A percentile compares a stretch with the other conserved stretches of the same genome.
Conservation (phyloP, 2,113 vertebrate species). For the Xyrauchen texanus region DNA sequence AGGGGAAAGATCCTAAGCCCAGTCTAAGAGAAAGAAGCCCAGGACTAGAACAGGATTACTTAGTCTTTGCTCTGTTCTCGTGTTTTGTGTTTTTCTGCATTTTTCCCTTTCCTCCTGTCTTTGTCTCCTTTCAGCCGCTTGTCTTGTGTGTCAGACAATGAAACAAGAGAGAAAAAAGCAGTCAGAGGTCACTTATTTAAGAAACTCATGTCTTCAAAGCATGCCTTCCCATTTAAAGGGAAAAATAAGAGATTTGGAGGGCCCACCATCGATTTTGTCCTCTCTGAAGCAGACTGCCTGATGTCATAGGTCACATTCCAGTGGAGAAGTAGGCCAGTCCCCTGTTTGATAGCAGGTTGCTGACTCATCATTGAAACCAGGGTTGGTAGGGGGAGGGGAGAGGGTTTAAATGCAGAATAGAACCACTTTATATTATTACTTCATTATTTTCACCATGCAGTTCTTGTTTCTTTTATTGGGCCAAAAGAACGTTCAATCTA, state of each 20-base stretch:
- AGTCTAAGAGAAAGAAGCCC: conserved; percentile 57
- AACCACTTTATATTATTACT: conserved; percentile 68
- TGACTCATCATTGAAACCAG: conserved; percentile 74
- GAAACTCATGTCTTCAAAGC: conserved; percentile 60
- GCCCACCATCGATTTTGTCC: conserved; percentile 69
- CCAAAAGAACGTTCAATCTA: conserved; percentile 34
- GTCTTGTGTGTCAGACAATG: conserved; percentile 55
- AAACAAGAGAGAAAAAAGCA: conserved; percentile 45
- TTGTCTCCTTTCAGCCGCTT: conserved; percentile 44
- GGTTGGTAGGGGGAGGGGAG: conserved; percentile 55
- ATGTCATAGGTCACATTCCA: conserved; percentile 82
- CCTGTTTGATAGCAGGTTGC: conserved; percentile 73
- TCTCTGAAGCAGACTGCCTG: conserved; percentile 68
- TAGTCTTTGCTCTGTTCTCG: conserved; percentile 59
- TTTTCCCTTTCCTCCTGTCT: conserved; percentile 53
- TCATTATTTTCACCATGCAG: conserved; percentile 43
- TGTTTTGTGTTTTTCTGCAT: conserved; percentile 66
- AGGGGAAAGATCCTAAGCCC: conserved; percentile 31
- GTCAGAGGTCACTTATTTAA: conserved; percentile 52
- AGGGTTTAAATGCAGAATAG: conserved; percentile 65
- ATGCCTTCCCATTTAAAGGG: conserved; percentile 62
- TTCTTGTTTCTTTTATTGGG: conserved; percentile 19
- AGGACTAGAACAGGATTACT: conserved; percentile 73
- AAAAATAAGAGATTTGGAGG: conserved; percentile 51
- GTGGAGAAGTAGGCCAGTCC: conserved; percentile 67